phyloP scores from a whole-genome alignment of 1,140 invertebrate species.

The Apis florea region DNA sequence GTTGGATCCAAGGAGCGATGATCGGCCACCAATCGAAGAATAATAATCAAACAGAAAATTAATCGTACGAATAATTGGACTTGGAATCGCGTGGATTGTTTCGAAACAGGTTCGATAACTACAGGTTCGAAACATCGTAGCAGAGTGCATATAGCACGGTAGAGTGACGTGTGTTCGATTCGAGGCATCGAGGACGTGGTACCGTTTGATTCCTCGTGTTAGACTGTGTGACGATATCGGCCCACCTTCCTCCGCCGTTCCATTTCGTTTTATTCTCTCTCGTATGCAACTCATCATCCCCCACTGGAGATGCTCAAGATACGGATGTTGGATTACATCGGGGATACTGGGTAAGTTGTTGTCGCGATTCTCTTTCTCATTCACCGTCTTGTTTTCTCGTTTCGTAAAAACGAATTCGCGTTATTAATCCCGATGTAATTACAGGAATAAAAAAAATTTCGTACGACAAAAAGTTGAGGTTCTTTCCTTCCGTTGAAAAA shows the following conservation, averaged over 20 bases:
- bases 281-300: conserved; percentile 24
- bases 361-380: not conserved
- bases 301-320: conserved; percentile 75
- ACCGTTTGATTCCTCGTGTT: conserved; percentile 62
- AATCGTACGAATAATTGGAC: too few species aligned
- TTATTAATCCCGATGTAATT: too few species aligned
- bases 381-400: too few species aligned
- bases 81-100: too few species aligned
- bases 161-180: conserved; percentile 43
- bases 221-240: conserved; percentile 50
- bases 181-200: conserved; percentile 62
- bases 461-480: too few species aligned
- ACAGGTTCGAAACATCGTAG: conserved; percentile 7
- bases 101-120: conserved; percentile 3
- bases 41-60: too few species aligned
- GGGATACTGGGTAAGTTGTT: conserved; percentile 76
- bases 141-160: not conserved
- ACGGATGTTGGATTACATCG: conserved; percentile 79
- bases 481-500: not conserved
- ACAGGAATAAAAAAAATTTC: too few species aligned
- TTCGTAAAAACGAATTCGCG: too few species aligned
- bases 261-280: too few species aligned
- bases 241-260: not conserved
- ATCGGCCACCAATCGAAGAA: too few species aligned
- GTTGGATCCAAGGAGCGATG: too few species aligned